Conservation (phyloP, 1,140 invertebrate species). For the Asobara japonica region DNA sequence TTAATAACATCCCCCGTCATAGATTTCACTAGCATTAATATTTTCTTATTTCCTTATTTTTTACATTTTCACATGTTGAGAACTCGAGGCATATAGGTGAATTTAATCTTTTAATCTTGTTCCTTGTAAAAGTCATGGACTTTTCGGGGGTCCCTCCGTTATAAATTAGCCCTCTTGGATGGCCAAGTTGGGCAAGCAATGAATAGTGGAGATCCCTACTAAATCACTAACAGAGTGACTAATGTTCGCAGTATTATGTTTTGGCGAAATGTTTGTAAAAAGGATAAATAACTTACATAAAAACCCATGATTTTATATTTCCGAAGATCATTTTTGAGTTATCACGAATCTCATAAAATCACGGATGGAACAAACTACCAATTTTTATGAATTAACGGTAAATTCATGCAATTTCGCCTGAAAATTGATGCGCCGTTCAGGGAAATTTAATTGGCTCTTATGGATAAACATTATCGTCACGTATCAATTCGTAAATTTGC, state of each 20-base stretch:
- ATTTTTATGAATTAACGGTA: neutral
- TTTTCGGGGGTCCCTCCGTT: slow-evolving; percentile 30
- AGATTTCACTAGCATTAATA: slow-evolving; percentile 25
- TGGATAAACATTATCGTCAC: neutral
- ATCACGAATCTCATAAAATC: neutral
- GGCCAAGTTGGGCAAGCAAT: neutral
- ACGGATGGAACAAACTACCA: neutral
- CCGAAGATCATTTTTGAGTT: neutral
- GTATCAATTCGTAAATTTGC: neutral
- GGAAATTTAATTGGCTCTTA: slow-evolving; percentile 4
- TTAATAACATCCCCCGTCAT: neutral
- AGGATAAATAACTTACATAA: too few species aligned
- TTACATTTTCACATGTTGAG: slow-evolving; percentile 17
- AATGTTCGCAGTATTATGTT: neutral
- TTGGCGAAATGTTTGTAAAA: too few species aligned
- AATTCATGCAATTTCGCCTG: neutral
- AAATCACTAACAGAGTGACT: neutral
- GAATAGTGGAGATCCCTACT: neutral
- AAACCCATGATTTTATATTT: neutral
- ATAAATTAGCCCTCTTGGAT: slow-evolving; percentile 16
- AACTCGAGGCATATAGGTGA: slow-evolving; percentile 9
- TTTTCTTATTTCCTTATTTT: neutral
- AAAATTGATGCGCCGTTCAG: neutral
- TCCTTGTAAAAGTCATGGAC: slow-evolving; percentile 29
- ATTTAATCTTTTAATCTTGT: slow-evolving; percentile 30